These are phyloP conservation scores for Cisticola juncidis DNA, from an alignment of 2,113 vertebrate species.

Conservation along the genomic window DNA sequence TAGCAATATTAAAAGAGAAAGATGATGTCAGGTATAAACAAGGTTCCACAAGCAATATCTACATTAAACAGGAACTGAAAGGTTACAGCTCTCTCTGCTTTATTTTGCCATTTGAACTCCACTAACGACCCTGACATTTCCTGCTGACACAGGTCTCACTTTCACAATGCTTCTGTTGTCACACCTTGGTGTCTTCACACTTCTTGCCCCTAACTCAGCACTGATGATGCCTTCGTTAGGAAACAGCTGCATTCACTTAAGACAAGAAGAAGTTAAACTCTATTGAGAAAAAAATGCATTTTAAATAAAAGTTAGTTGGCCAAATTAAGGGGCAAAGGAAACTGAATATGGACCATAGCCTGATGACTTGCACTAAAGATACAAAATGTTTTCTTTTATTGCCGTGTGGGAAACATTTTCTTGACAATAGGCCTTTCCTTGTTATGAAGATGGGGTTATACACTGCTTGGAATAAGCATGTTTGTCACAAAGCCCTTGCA, in stretches of 20 bases:
- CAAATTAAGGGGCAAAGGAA: not conserved
- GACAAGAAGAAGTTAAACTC: not conserved
- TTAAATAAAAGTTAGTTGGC: not conserved
- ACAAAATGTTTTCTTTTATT: not conserved
- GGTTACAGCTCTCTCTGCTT: not conserved
- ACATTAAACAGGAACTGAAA: not conserved
- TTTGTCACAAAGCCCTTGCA: not conserved
- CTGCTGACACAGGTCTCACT: not conserved
- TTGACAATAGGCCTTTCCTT: not conserved
- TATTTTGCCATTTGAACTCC: not conserved
- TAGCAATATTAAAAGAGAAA: not conserved
- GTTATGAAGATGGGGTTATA: not conserved
- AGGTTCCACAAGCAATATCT: not conserved
- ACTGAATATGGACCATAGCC: not conserved
- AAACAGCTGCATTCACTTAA: not conserved
- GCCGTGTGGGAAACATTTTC: not conserved
- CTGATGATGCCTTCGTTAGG: not conserved
- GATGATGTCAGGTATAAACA: not conserved
- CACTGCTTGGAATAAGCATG: not conserved
- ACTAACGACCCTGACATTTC: not conserved
- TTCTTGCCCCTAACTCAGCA: not conserved
- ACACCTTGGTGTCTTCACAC: not conserved
- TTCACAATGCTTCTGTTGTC: not conserved
- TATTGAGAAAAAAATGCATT: not conserved
- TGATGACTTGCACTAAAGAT: not conserved